A percentile compares a stretch with the other conserved stretches of the same genome.
These are phyloP conservation scores for Melanotaenia maccullochi DNA, from an alignment of 2,797 vertebrate species.

Conservation along the genomic window DNA sequence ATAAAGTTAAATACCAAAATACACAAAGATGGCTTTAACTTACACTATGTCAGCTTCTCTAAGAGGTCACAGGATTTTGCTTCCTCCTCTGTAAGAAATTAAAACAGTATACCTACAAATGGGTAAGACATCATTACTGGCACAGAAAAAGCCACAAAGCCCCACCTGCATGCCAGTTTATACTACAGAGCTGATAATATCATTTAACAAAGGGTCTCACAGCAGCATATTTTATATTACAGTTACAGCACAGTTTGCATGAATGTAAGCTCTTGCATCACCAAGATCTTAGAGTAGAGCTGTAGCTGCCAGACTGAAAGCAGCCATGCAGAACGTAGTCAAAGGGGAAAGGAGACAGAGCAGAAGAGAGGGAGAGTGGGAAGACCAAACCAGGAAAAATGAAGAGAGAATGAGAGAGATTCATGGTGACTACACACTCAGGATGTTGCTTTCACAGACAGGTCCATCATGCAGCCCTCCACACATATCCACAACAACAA, in stretches of 20 bases:
- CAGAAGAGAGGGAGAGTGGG: slow-evolving; percentile 10
- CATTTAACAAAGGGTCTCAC: slow-evolving; percentile 20
- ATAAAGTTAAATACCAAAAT: background rate
- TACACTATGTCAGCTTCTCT: background rate
- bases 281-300: slow-evolving; percentile 42
- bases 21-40: background rate
- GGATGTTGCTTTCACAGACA: too few species aligned
- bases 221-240: slow-evolving; percentile 35
- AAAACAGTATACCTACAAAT: slow-evolving; percentile 8
- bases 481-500: background rate
- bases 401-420: slow-evolving; percentile 20
- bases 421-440: slow-evolving; percentile 18
- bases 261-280: slow-evolving; percentile 17
- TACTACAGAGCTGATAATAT: slow-evolving; percentile 30
- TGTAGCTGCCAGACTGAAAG: slow-evolving; percentile 43
- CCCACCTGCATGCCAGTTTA: slow-evolving; percentile 16
- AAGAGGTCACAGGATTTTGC: slow-evolving; percentile 2
- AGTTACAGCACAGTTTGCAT: slow-evolving; percentile 40
- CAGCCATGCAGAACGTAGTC: slow-evolving; percentile 46
- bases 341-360: slow-evolving; percentile 7
- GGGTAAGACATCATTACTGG: slow-evolving; percentile 13
- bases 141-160: slow-evolving; percentile 5
- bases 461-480: background rate
- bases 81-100: slow-evolving; percentile 8
- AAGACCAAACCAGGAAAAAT: slow-evolving; percentile 19